Conservation (phyloP, 1,140 invertebrate genomes). For the Drosophila busckii region DNA sequence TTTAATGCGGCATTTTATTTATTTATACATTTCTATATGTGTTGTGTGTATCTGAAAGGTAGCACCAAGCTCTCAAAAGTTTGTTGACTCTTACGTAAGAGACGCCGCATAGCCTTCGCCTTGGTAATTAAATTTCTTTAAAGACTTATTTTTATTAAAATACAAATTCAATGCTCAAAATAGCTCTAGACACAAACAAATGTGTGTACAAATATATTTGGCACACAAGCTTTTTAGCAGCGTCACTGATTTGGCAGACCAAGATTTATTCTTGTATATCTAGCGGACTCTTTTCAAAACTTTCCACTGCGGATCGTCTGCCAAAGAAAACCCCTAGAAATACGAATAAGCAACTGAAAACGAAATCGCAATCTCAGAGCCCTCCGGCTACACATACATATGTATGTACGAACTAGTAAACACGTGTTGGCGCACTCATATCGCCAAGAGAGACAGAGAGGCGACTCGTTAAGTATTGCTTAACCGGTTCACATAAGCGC, state of each 20-base stretch:
- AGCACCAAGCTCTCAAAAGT: slow-evolving; percentile 44
- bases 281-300: slow-evolving; percentile 38
- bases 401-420: background rate
- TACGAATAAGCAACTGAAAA: slow-evolving; percentile 30
- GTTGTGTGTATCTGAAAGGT: slow-evolving; percentile 3
- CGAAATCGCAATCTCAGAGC: slow-evolving; percentile 28
- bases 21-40: slow-evolving; percentile 43
- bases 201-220: too few relatives aligned
- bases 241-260: slow-evolving; percentile 8
- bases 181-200: too few relatives aligned
- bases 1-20: slow-evolving; percentile 52
- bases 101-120: slow-evolving; percentile 27
- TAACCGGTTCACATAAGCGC: slow-evolving; percentile 28
- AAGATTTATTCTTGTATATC: slow-evolving; percentile 4
- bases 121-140: slow-evolving; percentile 34
- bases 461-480: slow-evolving; percentile 41
- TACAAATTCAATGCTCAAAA: slow-evolving; percentile 34
- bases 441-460: slow-evolving; percentile 23
- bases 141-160: slow-evolving; percentile 55
- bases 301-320: slow-evolving; percentile 45
- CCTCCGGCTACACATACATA: slow-evolving; percentile 5
- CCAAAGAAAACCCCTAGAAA: slow-evolving; percentile 17
- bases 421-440: too few relatives aligned
- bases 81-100: slow-evolving; percentile 70
- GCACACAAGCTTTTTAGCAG: background rate